phyloP scores from a whole-genome alignment of 2,888 invertebrate species.

The Bruchidius siliquastri region DNA sequence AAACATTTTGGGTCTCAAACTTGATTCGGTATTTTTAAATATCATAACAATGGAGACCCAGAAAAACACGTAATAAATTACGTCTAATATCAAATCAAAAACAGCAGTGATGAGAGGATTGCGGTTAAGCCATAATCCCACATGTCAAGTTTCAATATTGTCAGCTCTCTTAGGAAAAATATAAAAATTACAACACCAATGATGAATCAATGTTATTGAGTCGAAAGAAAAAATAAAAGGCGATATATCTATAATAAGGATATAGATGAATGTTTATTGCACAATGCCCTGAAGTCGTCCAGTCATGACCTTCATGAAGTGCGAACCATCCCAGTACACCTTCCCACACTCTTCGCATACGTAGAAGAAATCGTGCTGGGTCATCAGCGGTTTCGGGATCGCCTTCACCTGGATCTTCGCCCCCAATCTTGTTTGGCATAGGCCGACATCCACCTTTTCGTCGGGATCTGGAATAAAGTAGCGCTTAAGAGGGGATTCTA shows the following conservation, averaged over 20 bases:
- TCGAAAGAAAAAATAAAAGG: neutral
- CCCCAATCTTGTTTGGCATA: constrained; percentile 54
- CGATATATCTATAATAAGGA: neutral
- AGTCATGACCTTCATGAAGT: constrained; percentile 38
- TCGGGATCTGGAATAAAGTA: constrained; percentile 32
- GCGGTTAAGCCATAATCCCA: neutral
- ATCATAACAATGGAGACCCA: too few relatives aligned
- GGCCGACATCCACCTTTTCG: constrained; percentile 41
- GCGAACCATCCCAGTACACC: constrained; percentile 63
- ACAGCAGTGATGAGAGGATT: neutral
- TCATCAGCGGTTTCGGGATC: constrained; percentile 36
- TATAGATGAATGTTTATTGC: constrained; percentile 12
- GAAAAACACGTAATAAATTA: too few relatives aligned
- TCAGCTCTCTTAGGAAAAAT: neutral
- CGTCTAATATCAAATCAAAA: neutral
- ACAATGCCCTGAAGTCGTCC: constrained; percentile 41
- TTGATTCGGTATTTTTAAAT: too few relatives aligned
- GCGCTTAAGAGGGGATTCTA: too few relatives aligned
- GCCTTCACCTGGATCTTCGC: constrained; percentile 52
- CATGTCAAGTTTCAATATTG: neutral
- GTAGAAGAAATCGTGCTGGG: constrained; percentile 53
- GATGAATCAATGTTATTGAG: neutral
- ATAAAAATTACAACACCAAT: neutral
- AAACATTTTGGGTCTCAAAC: too few relatives aligned
- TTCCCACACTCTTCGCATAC: constrained; percentile 72